These are phyloP conservation scores for Coracopsis vasa DNA, from an alignment of 2,113 vertebrate genomes.

Conservation along the genomic window DNA sequence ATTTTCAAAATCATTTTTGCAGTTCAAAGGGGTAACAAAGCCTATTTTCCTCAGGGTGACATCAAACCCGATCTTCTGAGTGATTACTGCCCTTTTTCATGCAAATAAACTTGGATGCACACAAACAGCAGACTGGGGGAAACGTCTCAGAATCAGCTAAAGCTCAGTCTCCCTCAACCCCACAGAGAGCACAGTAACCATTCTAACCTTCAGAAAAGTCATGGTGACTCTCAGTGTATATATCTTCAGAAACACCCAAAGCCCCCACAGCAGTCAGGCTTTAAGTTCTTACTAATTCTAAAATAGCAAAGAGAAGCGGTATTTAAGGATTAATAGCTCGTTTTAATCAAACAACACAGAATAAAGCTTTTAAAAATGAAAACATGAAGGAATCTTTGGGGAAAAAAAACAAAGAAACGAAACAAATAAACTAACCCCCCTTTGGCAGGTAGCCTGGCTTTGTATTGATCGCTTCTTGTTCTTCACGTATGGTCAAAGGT, in stretches of 20 bases:
- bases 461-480: not conserved
- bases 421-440: not conserved
- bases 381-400: not conserved
- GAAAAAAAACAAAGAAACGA: not conserved
- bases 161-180: not conserved
- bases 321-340: not conserved
- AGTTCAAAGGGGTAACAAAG: not conserved
- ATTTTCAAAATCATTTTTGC: not conserved
- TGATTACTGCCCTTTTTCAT: not conserved
- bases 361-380: not conserved
- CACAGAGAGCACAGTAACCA: not conserved
- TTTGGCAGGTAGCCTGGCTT: not conserved
- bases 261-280: not conserved
- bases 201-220: not conserved
- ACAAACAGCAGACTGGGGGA: not conserved
- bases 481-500: not conserved
- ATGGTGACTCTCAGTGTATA: not conserved
- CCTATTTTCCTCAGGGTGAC: not conserved
- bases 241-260: not conserved
- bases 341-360: not conserved
- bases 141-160: not conserved
- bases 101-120: not conserved
- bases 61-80: not conserved
- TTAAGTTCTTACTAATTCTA: not conserved
- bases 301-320: not conserved